phyloP scores from a whole-genome alignment of 2,113 vertebrate genomes.

The Nothobranchius kuhntae region DNA sequence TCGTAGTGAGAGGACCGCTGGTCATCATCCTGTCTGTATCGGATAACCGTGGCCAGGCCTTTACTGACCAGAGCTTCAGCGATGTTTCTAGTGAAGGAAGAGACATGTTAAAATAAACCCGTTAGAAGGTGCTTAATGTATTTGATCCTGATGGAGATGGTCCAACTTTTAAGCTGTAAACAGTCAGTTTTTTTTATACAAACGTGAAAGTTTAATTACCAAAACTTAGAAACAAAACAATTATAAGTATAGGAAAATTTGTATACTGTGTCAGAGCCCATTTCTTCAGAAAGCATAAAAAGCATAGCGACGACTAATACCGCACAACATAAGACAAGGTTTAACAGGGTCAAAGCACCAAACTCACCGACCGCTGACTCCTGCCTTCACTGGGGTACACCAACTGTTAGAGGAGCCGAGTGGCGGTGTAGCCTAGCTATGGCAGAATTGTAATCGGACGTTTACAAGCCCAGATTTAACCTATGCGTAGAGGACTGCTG shows the following conservation, averaged over 20 bases:
- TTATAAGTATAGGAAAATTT: too few species aligned
- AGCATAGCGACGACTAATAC: background rate
- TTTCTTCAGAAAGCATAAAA: background rate
- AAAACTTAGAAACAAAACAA: too few species aligned
- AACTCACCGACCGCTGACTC: constrained; percentile 3
- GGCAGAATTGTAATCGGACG: constrained; percentile 37
- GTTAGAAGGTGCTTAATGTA: background rate
- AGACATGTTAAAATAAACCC: constrained; percentile 6
- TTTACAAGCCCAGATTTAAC: constrained; percentile 25
- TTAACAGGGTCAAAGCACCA: constrained; percentile 20
- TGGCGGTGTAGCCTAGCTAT: constrained; percentile 3
- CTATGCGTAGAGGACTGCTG: background rate
- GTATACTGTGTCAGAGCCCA: background rate
- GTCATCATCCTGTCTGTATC: constrained; percentile 95
- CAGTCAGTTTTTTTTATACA: too few species aligned
- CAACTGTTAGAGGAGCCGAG: constrained; percentile 44
- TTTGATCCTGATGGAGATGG: too few species aligned
- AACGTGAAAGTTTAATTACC: too few species aligned
- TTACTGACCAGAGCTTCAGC: constrained; percentile 97
- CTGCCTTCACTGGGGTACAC: constrained; percentile 2
- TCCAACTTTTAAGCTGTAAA: too few species aligned
- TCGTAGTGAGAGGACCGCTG: constrained; percentile 96
- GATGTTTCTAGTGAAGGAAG: constrained; percentile 84
- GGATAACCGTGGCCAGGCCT: constrained; percentile 92
- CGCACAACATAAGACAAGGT: constrained; percentile 11